phyloP scores from a whole-genome alignment of 2,797 vertebrate species.

The Lycodopsis pacificus region DNA sequence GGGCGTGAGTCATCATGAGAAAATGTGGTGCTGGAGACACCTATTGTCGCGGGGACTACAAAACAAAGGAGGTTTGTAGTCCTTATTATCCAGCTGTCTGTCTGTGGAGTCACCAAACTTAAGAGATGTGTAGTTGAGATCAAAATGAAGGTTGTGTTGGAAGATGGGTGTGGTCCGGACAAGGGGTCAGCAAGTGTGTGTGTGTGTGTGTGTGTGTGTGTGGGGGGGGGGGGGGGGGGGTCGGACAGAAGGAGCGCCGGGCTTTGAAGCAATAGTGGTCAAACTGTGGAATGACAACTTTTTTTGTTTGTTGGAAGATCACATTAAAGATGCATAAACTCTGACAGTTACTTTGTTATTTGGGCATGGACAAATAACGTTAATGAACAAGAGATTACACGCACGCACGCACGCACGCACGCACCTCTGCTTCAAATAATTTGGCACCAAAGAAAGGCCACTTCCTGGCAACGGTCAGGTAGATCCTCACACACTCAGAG shows the following conservation, averaged over 20 bases:
- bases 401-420: conserved; percentile 14
- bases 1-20: neutral
- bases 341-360: no score
- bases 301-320: fast-evolving
- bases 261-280: no score
- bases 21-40: neutral
- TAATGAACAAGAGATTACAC: neutral
- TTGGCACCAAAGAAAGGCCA: conserved; percentile 97
- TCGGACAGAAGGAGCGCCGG: no score
- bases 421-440: conserved; percentile 90
- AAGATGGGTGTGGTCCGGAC: no score
- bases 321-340: neutral
- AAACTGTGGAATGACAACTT: no score
- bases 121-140: no score
- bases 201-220: no score
- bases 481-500: conserved; percentile 94
- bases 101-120: neutral
- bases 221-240: no score
- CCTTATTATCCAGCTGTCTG: neutral
- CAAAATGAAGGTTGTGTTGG: no score
- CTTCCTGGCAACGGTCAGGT: conserved; percentile 94
- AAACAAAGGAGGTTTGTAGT: neutral
- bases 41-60: neutral
- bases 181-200: no score
- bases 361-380: neutral